Conservation (phyloP, 2,113 vertebrate genomes). For the Actenoides lindsayi region DNA sequence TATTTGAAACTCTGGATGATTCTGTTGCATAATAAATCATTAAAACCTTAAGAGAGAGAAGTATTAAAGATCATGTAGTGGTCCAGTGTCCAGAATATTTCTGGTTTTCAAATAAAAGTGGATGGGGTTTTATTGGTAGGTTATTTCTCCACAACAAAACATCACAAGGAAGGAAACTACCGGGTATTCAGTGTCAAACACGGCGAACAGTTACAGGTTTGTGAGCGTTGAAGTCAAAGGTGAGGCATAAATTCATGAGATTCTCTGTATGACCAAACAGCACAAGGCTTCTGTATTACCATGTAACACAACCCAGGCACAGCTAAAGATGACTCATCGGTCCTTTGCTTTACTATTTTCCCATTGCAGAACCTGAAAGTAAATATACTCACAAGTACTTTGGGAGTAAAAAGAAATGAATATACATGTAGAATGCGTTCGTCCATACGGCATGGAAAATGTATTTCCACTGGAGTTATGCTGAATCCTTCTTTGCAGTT, state of each 20-base stretch:
- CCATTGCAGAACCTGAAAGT: not conserved
- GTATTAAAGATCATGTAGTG: not conserved
- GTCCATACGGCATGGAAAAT: not conserved
- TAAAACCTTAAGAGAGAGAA: not conserved
- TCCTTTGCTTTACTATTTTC: not conserved
- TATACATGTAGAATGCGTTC: not conserved
- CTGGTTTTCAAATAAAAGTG: not conserved
- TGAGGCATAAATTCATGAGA: not conserved
- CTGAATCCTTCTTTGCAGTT: not conserved
- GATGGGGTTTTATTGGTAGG: not conserved
- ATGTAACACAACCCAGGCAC: not conserved
- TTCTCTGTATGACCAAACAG: not conserved
- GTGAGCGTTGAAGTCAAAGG: not conserved
- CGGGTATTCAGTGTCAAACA: not conserved
- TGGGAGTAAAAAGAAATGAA: not conserved
- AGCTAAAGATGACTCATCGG: not conserved
- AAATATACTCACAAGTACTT: not conserved
- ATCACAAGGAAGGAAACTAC: not conserved
- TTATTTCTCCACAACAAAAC: not conserved
- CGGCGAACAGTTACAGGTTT: not conserved
- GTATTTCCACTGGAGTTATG: not conserved
- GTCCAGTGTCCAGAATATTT: not conserved
- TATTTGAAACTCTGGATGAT: not conserved
- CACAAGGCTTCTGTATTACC: not conserved
- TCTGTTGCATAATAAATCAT: not conserved